These are phyloP conservation scores for Dynastes tityus DNA, from an alignment of 2,888 invertebrate species.

Conservation along the genomic window DNA sequence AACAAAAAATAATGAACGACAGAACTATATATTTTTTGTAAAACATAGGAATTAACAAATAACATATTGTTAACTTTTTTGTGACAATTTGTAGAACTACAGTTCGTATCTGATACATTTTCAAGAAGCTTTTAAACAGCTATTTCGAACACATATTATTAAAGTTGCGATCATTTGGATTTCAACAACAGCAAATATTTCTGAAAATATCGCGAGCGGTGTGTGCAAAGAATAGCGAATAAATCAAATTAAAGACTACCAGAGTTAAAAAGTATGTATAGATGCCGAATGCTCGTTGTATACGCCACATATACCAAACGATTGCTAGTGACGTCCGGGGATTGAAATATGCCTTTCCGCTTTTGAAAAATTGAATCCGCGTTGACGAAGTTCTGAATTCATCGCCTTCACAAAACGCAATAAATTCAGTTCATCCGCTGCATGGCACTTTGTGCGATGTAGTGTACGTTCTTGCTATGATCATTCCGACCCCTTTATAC, in stretches of 20 bases:
- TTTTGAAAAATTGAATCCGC: slow-evolving; percentile 29
- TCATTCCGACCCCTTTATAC: slow-evolving; percentile 25
- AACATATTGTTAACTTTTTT: too few species aligned
- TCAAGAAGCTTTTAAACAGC: too few species aligned
- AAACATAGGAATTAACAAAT: too few species aligned
- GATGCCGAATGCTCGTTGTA: slow-evolving; percentile 3
- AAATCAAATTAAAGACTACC: slow-evolving; percentile 31
- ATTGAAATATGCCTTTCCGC: slow-evolving; percentile 27
- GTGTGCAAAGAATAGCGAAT: slow-evolving; percentile 4
- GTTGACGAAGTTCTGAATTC: slow-evolving; percentile 38
- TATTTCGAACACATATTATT: too few species aligned
- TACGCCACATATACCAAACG: slow-evolving; percentile 1
- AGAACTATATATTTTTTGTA: too few species aligned
- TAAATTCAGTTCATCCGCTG: slow-evolving; percentile 37
- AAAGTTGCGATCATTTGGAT: not conserved
- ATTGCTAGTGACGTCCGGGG: slow-evolving; percentile 6
- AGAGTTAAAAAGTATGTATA: slow-evolving; percentile 36
- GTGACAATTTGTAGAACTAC: too few species aligned
- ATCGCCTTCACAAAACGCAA: slow-evolving; percentile 17
- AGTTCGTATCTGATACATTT: too few species aligned
- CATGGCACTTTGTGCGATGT: slow-evolving; percentile 9
- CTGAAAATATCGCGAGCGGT: not conserved
- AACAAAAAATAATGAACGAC: too few species aligned
- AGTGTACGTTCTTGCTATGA: slow-evolving; percentile 23
- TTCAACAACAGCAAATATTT: slow-evolving; percentile 17